Evolutionary conservation across 2,888 invertebrate genomes (phyloP).

Genomic region (Athalia cordata): DNA sequence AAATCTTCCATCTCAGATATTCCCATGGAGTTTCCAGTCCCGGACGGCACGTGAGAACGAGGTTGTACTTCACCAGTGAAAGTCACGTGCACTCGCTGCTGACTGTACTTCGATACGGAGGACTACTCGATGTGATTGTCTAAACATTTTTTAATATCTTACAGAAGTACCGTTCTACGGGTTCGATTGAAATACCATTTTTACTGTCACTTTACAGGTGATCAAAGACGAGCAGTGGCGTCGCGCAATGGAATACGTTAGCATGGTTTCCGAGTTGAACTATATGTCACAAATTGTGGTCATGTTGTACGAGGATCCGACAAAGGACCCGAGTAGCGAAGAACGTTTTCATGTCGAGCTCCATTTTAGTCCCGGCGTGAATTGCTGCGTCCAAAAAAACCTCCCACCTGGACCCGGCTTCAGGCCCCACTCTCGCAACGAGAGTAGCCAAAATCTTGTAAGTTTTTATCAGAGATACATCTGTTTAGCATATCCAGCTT

Average conservation of each 20-base stretch:
- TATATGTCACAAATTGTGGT: constrained; percentile 99
- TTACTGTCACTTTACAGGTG: constrained; percentile 73
- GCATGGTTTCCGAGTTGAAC: constrained; percentile 97
- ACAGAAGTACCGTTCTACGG: no score
- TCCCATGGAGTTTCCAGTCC: constrained; percentile 99
- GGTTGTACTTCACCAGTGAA: constrained; percentile 99
- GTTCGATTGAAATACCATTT: background rate
- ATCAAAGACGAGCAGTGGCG: constrained; percentile 97
- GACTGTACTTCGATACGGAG: constrained; percentile 95
- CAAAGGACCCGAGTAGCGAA: constrained; percentile 93
- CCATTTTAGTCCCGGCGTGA: constrained; percentile 99
- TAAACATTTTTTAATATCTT: background rate
- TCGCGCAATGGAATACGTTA: constrained; percentile 98
- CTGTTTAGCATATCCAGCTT: background rate
- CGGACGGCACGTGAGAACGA: constrained; percentile 96
- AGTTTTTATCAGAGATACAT: constrained; percentile 57
- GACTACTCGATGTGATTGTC: constrained; percentile 85
- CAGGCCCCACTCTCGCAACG: constrained; percentile 92
- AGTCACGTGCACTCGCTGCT: constrained; percentile 98
- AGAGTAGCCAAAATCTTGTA: constrained; percentile 77
- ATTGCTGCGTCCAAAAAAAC: constrained; percentile 96
- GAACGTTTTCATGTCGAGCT: constrained; percentile 98
- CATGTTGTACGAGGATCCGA: constrained; percentile 99
- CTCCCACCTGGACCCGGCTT: constrained; percentile 95
- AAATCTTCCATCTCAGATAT: constrained; percentile 78